A percentile compares a stretch with the other conserved stretches of the same genome.
phyloP scores from a whole-genome alignment of 1,140 invertebrate species.

The Parapsyche elsis region DNA sequence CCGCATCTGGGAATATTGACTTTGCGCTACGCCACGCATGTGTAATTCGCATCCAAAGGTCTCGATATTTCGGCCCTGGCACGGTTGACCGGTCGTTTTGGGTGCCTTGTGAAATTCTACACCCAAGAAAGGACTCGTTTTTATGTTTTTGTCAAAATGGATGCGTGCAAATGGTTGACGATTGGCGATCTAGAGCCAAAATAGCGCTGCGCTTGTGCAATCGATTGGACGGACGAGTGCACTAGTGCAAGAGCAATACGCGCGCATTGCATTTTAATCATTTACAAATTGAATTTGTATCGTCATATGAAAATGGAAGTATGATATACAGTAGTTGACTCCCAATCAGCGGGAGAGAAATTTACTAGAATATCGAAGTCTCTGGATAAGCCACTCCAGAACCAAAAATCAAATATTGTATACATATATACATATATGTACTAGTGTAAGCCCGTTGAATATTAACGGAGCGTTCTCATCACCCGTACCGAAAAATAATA shows the following conservation, averaged over 20 bases:
- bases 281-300: neutral
- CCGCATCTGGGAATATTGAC: constrained; percentile 16
- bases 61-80: constrained; percentile 41
- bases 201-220: neutral
- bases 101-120: constrained; percentile 32
- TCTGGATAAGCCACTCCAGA: too few relatives aligned
- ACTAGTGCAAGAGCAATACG: neutral
- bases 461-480: too few relatives aligned
- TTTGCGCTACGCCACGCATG: constrained; percentile 32
- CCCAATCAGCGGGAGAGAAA: too few relatives aligned
- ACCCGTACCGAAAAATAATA: too few relatives aligned
- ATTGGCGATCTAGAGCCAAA: neutral
- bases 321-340: neutral
- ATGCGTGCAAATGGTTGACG: neutral
- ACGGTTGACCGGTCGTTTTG: constrained; percentile 5
- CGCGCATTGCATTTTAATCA: neutral
- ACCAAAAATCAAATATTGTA: too few relatives aligned
- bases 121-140: constrained; percentile 16
- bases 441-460: too few relatives aligned
- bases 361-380: too few relatives aligned
- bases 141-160: neutral
- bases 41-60: constrained; percentile 27
- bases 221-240: neutral
- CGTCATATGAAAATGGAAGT: neutral
- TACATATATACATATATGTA: too few relatives aligned